Percentiles rank a stretch among this genome's conserved stretches.
Evolutionary conservation across 1,140 invertebrate genomes (phyloP).

Genomic region (Lysiphlebus fabarum): DNA sequence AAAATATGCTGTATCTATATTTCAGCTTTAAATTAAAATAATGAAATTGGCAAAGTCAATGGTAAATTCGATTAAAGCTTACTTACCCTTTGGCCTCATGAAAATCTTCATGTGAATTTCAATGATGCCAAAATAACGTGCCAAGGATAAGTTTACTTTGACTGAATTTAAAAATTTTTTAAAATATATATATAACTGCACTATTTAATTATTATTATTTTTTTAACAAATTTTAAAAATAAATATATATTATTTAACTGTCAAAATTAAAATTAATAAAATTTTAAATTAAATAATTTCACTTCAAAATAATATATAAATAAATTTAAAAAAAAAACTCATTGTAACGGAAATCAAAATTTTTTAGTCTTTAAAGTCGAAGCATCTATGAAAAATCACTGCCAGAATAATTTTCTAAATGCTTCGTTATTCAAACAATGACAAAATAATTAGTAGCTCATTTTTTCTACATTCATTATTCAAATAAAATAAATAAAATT

Average conservation of each 20-base stretch:
- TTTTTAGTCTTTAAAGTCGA: constrained; percentile 46
- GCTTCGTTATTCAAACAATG: constrained; percentile 51
- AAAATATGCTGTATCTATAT: too few species aligned
- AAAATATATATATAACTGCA: too few species aligned
- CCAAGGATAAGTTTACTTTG: constrained; percentile 40
- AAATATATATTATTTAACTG: neutral
- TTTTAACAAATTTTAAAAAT: constrained; percentile 5
- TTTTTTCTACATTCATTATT: constrained; percentile 55
- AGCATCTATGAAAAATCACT: constrained; percentile 51
- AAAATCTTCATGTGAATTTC: constrained; percentile 17
- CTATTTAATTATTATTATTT: constrained; percentile 21
- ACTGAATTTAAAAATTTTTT: constrained; percentile 30
- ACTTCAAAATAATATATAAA: too few species aligned
- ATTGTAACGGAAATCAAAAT: constrained; percentile 44
- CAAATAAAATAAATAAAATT: constrained; percentile 30
- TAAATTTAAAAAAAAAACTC: constrained; percentile 7
- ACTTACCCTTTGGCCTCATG: constrained; percentile 28
- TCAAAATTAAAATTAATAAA: neutral
- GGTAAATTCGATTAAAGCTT: constrained; percentile 35
- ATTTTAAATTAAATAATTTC: neutral
- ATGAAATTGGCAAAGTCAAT: neutral
- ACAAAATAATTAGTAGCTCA: constrained; percentile 45
- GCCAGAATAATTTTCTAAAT: constrained; percentile 50
- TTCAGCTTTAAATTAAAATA: too few species aligned
- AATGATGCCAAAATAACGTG: constrained; percentile 36